These are phyloP conservation scores for Condylura cristata DNA, from an alignment of 2,113 vertebrate genomes.

Conservation along the genomic window DNA sequence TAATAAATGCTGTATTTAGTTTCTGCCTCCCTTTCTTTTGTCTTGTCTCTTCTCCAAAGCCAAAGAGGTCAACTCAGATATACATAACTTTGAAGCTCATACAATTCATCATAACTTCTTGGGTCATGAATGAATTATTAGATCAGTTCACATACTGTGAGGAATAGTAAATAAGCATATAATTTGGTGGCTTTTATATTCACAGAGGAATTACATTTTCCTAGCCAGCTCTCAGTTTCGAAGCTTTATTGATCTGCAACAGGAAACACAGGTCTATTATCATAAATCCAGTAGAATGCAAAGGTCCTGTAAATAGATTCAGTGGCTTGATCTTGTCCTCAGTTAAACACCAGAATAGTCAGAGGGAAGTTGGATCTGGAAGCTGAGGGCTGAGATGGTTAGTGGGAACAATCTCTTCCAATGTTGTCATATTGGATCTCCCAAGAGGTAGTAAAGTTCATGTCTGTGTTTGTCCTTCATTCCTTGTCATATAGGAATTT, in stretches of 20 bases:
- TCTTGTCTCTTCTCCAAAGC: background rate
- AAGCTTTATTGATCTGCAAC: constrained; percentile 45
- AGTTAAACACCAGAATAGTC: background rate
- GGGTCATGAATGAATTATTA: background rate
- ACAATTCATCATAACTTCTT: background rate
- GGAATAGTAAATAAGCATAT: background rate
- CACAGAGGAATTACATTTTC: constrained; percentile 35
- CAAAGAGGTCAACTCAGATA: background rate
- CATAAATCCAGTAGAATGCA: background rate
- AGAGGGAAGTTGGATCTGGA: background rate
- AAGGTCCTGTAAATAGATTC: background rate
- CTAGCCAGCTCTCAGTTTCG: background rate
- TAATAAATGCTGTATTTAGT: background rate
- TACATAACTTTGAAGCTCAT: background rate
- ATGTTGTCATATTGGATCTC: background rate
- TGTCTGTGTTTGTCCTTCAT: background rate
- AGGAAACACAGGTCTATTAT: background rate
- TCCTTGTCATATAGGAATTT: background rate
- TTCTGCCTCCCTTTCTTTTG: background rate
- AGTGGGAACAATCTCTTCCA: background rate
- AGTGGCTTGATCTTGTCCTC: background rate
- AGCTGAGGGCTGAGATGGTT: background rate
- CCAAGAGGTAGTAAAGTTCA: background rate
- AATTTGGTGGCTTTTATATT: constrained; percentile 15
- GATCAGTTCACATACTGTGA: background rate